Percentiles rank a stretch among this genome's conserved stretches.
These are phyloP conservation scores for Thymelicus sylvestris DNA, from an alignment of 2,888 invertebrate species.

Conservation along the genomic window DNA sequence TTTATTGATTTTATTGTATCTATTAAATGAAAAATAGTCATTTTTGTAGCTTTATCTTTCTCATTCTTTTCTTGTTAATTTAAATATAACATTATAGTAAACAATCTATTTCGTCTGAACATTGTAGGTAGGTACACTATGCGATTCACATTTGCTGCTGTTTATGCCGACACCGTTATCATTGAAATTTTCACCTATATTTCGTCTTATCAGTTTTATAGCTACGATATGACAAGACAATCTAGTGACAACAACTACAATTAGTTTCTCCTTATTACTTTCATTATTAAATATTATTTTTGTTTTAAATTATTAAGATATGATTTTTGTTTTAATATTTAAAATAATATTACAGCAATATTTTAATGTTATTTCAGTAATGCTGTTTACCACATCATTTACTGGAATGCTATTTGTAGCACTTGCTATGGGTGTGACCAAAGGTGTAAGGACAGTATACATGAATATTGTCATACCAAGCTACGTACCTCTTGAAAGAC, in stretches of 20 bases:
- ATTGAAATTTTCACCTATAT: neutral
- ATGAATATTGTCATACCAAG: slow-evolving; percentile 88
- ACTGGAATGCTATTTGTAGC: slow-evolving; percentile 79
- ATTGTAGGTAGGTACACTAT: too few species aligned
- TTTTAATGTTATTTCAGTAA: slow-evolving; percentile 63
- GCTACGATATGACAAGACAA: neutral
- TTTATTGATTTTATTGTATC: too few species aligned
- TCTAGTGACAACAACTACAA: neutral
- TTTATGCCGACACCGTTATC: neutral
- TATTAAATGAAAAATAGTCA: too few species aligned
- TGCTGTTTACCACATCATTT: slow-evolving; percentile 74
- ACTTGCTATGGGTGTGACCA: slow-evolving; percentile 86
- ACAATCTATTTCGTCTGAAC: too few species aligned
- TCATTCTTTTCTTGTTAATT: too few species aligned
- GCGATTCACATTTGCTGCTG: neutral
- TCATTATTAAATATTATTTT: too few species aligned
- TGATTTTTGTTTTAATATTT: too few species aligned
- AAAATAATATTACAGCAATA: too few species aligned
- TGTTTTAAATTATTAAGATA: too few species aligned
- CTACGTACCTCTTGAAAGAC: slow-evolving; percentile 87
- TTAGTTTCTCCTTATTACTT: too few species aligned
- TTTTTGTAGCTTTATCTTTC: too few species aligned
- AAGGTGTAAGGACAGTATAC: slow-evolving; percentile 88
- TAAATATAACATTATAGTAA: too few species aligned
- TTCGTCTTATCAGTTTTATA: neutral